Percentiles rank a stretch among this genome's conserved stretches.
phyloP scores from a whole-genome alignment of 2,888 invertebrate genomes.

The Drosophila greeni region DNA sequence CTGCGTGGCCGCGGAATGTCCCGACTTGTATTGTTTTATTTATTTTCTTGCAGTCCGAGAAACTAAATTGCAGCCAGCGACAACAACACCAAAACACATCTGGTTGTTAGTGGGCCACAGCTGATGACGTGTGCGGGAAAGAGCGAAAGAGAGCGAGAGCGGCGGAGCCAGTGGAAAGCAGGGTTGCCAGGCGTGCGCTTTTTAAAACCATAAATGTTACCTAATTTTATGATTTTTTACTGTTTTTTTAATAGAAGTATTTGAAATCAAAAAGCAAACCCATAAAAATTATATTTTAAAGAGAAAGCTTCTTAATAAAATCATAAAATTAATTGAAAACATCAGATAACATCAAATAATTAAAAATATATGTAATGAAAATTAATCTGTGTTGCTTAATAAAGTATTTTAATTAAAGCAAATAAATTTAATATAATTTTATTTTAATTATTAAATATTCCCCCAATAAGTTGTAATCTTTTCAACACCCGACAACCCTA shows the following conservation, averaged over 20 bases:
- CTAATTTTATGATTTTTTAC: too few species aligned
- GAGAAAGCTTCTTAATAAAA: too few species aligned
- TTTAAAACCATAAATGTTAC: too few species aligned
- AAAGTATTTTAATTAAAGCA: background rate
- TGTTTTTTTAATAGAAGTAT: too few species aligned
- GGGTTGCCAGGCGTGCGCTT: conserved; percentile 49
- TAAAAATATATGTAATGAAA: background rate
- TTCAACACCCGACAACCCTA: conserved; percentile 41
- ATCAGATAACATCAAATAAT: background rate
- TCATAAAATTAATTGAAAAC: background rate
- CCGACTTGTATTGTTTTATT: conserved; percentile 14
- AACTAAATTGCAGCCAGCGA: conserved; percentile 30
- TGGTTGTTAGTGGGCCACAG: conserved; percentile 49
- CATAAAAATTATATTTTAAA: too few species aligned
- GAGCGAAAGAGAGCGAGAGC: conserved; percentile 47
- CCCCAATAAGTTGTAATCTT: background rate
- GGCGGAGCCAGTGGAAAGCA: conserved; percentile 53
- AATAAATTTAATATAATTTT: background rate
- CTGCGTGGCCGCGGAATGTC: conserved; percentile 26
- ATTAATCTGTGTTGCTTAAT: background rate
- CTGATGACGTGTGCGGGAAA: conserved; percentile 65
- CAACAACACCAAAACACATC: conserved; percentile 51
- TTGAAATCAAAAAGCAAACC: too few species aligned
- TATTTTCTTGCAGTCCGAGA: conserved; percentile 35
- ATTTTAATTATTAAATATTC: background rate